Percentiles rank a stretch among this genome's conserved stretches.
Evolutionary conservation across 2,888 invertebrate species (phyloP).

Genomic region (Melanostoma scalare): DNA sequence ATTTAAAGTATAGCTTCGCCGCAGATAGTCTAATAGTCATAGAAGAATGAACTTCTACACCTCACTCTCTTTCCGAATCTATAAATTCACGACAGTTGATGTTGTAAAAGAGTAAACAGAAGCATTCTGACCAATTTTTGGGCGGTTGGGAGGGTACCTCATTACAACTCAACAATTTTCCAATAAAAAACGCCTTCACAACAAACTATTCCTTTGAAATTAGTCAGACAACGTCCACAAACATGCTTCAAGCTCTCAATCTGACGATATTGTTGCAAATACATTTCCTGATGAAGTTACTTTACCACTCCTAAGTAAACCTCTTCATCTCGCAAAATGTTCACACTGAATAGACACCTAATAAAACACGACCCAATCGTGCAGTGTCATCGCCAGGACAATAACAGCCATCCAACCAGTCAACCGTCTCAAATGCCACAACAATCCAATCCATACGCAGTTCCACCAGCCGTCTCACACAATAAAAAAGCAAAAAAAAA

Average conservation of each 20-base stretch:
- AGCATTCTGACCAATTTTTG: no score
- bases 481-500: no score
- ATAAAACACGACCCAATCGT: slow-evolving; percentile 71
- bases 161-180: no score
- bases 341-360: slow-evolving; percentile 68
- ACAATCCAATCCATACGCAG: slow-evolving; percentile 60
- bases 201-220: slow-evolving; percentile 12
- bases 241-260: slow-evolving; percentile 27
- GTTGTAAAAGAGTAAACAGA: no score
- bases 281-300: slow-evolving; percentile 68
- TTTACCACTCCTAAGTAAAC: slow-evolving; percentile 55
- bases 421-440: slow-evolving; percentile 68
- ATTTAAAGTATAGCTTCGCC: no score
- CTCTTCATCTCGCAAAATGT: slow-evolving; percentile 26
- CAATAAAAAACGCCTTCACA: slow-evolving; percentile 10
- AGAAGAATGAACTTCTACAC: no score
- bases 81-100: no score
- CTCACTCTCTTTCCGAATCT: no score
- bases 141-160: no score
- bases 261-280: slow-evolving; percentile 16
- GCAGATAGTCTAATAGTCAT: no score
- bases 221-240: not conserved
- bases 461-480: slow-evolving; percentile 8
- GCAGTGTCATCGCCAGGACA: slow-evolving; percentile 71
- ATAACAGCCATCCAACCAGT: slow-evolving; percentile 11